Base-by-base conservation (phyloP, 64 coral and sea anemone genomes). In the Dendrophyllia cribrosa region DNA sequence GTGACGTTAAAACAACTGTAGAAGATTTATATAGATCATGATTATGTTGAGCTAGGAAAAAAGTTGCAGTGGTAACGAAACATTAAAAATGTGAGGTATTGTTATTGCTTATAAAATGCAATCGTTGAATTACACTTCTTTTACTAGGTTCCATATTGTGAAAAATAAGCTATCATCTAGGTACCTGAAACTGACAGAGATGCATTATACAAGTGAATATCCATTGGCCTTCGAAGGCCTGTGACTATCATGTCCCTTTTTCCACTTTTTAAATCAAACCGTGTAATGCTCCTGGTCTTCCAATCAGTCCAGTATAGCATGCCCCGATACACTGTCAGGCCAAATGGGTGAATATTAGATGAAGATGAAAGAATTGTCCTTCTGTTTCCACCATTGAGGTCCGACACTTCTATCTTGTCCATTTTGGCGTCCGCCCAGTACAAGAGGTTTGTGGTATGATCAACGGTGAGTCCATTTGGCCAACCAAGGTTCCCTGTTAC, bases 391-490 rank as follows among this genome's bases (percentile, higher is more conserved):
- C 88, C 88, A 9, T 21, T 43, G 8, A 79, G 65, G 63, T 90
- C 76, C 21, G 76, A 78, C 16, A 70, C 61, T 58, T 90, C 88
- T 16, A 90, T 90, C 8, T 79, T 70, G 66, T 86, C 77, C 23
- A 80, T 26, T 70, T 74, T 76, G 7, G 71, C 73, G 53, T 96
- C 95, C 14, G 89, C 73, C 95, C 95, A 96, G 63, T 89, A 96
- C 1, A 96, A 5, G n/a, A 25, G 89, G 5, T 82, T 58, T 50
- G 79, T 74, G 7, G 55, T n/a, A 23, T 21, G 89, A 24, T 92
- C 79, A 20, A 92, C 26, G 56, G 66, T 75, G 15, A 92, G 70
- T 64, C 89, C 82, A 73, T 70, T 85, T 10, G 89, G 78, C 69
- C 89, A 92, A 9, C 20, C 24, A 51, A 92, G 19, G 59, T 58